phyloP scores from a whole-genome alignment of 1,140 invertebrate species.

The Drosophila punjabiensis region DNA sequence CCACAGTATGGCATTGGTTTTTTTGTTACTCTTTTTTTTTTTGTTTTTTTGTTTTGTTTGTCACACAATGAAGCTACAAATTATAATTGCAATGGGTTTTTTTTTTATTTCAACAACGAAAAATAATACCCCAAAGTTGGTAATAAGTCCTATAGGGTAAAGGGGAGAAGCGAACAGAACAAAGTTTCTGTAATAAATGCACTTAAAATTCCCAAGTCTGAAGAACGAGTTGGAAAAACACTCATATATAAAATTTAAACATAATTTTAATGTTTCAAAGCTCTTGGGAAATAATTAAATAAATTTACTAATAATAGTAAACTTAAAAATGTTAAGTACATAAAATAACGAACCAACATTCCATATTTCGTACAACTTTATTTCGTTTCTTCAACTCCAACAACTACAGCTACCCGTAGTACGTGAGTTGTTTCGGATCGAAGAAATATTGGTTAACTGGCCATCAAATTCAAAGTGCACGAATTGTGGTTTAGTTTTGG shows the following conservation, averaged over 20 bases:
- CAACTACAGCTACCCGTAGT: not conserved
- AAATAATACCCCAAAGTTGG: not conserved
- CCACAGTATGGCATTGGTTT: not conserved
- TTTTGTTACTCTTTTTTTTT: not conserved
- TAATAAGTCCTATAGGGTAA: not conserved
- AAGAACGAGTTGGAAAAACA: not conserved
- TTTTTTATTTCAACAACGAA: not conserved
- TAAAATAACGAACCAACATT: not conserved
- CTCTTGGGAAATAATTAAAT: not conserved
- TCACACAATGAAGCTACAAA: constrained; percentile 1
- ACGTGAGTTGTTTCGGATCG: constrained; percentile 21
- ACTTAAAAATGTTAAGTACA: not conserved
- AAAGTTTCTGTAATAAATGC: not conserved
- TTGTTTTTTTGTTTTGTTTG: not conserved
- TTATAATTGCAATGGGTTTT: constrained; percentile 2
- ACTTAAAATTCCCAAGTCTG: not conserved
- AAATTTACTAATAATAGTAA: not conserved
- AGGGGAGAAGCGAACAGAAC: not conserved
- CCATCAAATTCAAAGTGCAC: constrained; percentile 42
- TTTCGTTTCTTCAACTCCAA: not conserved
- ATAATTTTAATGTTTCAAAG: not conserved
- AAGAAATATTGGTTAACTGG: constrained; percentile 27
- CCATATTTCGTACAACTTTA: not conserved
- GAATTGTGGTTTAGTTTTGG: constrained; percentile 12
- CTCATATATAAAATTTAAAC: not conserved